A percentile compares a stretch with the other conserved stretches of the same genome.
Conservation (phyloP, 1,140 invertebrate species). For the Bombus soroeensis region DNA sequence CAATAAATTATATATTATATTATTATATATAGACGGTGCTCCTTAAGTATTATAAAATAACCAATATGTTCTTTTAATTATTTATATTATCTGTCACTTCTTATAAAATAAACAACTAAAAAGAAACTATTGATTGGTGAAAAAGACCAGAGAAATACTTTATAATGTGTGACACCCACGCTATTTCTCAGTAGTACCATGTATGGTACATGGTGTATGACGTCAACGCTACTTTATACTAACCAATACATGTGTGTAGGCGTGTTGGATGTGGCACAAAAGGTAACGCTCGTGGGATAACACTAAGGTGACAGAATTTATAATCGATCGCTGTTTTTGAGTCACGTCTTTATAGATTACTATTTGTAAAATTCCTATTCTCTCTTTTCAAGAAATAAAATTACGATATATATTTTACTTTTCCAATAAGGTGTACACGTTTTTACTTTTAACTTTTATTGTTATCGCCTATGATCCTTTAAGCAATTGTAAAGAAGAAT, state of each 20-base stretch:
- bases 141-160: conserved; percentile 69
- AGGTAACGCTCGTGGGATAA: conserved; percentile 75
- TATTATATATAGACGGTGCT: neutral
- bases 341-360: neutral
- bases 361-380: neutral
- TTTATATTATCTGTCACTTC: neutral
- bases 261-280: conserved; percentile 69
- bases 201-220: conserved; percentile 72
- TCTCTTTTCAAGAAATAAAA: neutral
- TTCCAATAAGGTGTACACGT: neutral
- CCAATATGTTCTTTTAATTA: neutral
- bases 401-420: neutral
- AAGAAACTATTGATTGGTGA: neutral
- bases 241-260: conserved; percentile 71
- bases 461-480: too few species aligned
- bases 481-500: too few species aligned
- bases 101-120: neutral
- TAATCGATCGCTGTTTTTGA: conserved; percentile 38
- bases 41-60: neutral
- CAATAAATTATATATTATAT: neutral
- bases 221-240: conserved; percentile 76
- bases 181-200: conserved; percentile 68
- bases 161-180: conserved; percentile 73
- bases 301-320: conserved; percentile 56
- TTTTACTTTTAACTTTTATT: too few species aligned